Base-by-base conservation (phyloP, 2,888 invertebrate genomes). In the Drosophila engyochracea region DNA sequence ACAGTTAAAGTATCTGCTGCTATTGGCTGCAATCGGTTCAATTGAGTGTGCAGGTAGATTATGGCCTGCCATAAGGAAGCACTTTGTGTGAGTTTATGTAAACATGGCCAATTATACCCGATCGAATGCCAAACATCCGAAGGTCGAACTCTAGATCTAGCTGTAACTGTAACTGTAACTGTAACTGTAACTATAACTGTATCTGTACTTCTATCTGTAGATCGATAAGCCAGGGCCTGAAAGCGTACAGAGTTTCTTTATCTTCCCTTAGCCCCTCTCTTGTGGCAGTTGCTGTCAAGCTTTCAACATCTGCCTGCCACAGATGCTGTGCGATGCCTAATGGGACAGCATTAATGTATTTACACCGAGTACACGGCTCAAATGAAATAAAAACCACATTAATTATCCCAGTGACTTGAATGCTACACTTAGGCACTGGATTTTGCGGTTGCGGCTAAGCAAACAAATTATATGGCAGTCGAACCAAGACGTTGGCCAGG, bases 41-140 rank as follows among this genome's bases (percentile, higher is more conserved):
- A 75, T 62, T 63, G 65, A 70, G 81, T 76, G 64, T 62, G 60
- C 64, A 81, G 89, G 54, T 61, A 81, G 89, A 85, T 85, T 85
- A 89, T 86, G 78, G 61, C 70, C 70, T 37, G 73, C 70, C 70
- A 85, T 85, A 85, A 85, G 85, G 85, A 85, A 85, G 72, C 80
- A 72, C 78, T 76, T 82, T 80, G 82, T 70, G 35, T 61, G 68
- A 70, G 87, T 84, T 87, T 89, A 74, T 80, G 85, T 84, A 86
- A 85, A 86, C 87, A 84, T 54, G 60, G 70, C 76, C 71, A 82
- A 79, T 74, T 63, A 67, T 76, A 52, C 44, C 30, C 60, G 16
- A 31, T 7, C 62, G 44, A 70, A 57, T 41, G 44, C 51, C 41
- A 51, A 74, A 25, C 22, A 58, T 44, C 33, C 63, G 63, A 78